Evolutionary conservation across 2,797 vertebrate genomes (phyloP), one percentile per base, ranked within the genome.

Genomic region (Buphagus erythrorhynchus): DNA sequence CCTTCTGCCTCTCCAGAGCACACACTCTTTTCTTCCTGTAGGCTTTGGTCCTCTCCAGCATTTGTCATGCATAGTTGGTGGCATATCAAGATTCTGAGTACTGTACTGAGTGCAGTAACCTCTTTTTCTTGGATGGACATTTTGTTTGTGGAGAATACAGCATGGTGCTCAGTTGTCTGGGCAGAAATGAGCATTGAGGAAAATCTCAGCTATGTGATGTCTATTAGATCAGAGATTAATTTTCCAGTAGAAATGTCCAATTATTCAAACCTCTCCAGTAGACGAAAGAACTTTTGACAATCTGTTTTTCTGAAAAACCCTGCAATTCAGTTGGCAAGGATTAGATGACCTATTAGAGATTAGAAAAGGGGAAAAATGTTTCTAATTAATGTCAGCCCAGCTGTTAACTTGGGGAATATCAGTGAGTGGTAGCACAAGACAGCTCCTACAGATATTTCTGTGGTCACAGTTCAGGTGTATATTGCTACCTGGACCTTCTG

Each of bases 81-180:
- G 68, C 82, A 90, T 79, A 89, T 94, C 90, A 96, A 94, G 76
- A 92, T 92, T 94, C 88, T 92, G 88, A 96, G 86, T 57, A 85
- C 86, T 80, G 51, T 82, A 88, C 57, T 24, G 90, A 94, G 59
- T 82, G 93, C 85, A 90, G 69, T 73, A 95, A 78, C 72, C 78
- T 95, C 88, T 92, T 93, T 96, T 96, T 90, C 91, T 97, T 95
- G 95, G 95, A 96, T 92, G 92, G 96, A 96, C 92, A 85, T 96
- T 96, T 97, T 97, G 89, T 96, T 96, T 96, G 93, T 66, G 57
- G 84, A 90, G 93, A 86, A 84, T 92, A 57, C 59, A 84, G 94
- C 93, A 51, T 88, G 86, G 85, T 82, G 52, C 74, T 96, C 71
- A 31, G 87, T 88, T 83, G 61, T 90, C 89, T 92, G 76, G 78